Conservation (phyloP, 2,113 vertebrate species). For the Lasiurus borealis region DNA sequence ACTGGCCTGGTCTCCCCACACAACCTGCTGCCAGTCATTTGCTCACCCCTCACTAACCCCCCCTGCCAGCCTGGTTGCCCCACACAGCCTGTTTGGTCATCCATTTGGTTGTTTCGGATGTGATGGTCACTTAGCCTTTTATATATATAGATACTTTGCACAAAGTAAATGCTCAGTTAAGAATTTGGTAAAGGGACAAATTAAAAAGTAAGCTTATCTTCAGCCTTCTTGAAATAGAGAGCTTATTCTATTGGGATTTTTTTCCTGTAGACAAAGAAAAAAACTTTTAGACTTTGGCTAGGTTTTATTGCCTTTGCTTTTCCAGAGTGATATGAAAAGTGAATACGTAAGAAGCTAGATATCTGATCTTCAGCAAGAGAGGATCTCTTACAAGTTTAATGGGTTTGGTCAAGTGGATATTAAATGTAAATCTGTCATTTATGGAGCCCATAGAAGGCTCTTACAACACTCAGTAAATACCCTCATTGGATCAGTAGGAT, state of each 20-base stretch:
- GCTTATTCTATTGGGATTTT: background rate
- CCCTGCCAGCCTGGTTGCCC: no score
- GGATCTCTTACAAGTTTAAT: slow-evolving; percentile 73
- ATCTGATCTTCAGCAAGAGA: slow-evolving; percentile 67
- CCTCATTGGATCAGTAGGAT: slow-evolving; percentile 57
- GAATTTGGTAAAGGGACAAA: slow-evolving; percentile 20
- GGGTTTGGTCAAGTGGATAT: slow-evolving; percentile 74
- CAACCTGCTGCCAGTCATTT: no score
- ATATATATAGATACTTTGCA: background rate
- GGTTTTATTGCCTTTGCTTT: slow-evolving; percentile 64
- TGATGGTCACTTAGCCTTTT: no score
- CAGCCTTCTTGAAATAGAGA: slow-evolving; percentile 44
- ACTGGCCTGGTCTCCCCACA: no score
- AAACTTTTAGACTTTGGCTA: slow-evolving; percentile 8
- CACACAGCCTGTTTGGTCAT: no score
- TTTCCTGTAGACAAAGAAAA: slow-evolving; percentile 17
- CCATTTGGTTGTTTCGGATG: no score
- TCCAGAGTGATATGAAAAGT: slow-evolving; percentile 69
- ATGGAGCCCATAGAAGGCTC: slow-evolving; percentile 49
- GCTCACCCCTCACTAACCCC: no score
- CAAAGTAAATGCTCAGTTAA: background rate
- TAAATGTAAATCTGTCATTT: slow-evolving; percentile 77
- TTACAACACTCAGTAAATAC: slow-evolving; percentile 64
- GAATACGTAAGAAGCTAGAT: slow-evolving; percentile 71
- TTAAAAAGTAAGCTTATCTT: slow-evolving; percentile 34